Evolutionary conservation across 1,140 invertebrate species (phyloP), one percentile per base, ranked within the genome.

Genomic region (Theocolax elegans): DNA sequence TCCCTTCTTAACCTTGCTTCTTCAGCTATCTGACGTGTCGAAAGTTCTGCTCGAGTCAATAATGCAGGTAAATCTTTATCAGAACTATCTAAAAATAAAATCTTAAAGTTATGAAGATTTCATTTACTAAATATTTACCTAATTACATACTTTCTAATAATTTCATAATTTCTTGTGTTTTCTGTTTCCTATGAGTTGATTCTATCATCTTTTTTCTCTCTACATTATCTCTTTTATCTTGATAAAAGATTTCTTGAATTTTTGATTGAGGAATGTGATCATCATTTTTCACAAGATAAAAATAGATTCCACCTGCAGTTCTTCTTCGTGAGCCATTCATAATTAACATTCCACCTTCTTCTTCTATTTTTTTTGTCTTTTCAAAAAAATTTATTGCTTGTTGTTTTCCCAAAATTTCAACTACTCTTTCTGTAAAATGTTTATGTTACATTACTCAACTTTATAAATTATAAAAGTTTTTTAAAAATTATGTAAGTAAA

Each of bases 281-380:
- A 77, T 95, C 90, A 76, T 90, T 88, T 85, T 95, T 94, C 21
- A 96, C 80, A 15, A 96, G 84, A 79, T 92, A 93, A 10, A 96
- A 87, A 81, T 92, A 96, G 68, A 95, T 89, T 48, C 94, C 94
- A 6, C 94, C 94, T 0, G 94, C 90, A 21, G 94, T 95, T 77
- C 94, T 88, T 70, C 94, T 88, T 63, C 94, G 88, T 35, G 88
- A 91, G 63, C 92, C 92, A 88, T 94, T 94, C 92, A 91, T 90
- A 65, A 94, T 92, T 79, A 94, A 87, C 90, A 96, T 92, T 25
- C 94, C 94, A 46, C 94, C 94, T 77, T 90, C 88, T 69, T 89
- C 89, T 86, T 95, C 94, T 66, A 95, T 89, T 79, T 90, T 88
- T 80, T 92, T 92, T 40, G 93, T 94, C 85, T 93, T 89, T 77